These are phyloP conservation scores for Dynastes maya DNA, from an alignment of 2,888 invertebrate species.

Conservation along the genomic window DNA sequence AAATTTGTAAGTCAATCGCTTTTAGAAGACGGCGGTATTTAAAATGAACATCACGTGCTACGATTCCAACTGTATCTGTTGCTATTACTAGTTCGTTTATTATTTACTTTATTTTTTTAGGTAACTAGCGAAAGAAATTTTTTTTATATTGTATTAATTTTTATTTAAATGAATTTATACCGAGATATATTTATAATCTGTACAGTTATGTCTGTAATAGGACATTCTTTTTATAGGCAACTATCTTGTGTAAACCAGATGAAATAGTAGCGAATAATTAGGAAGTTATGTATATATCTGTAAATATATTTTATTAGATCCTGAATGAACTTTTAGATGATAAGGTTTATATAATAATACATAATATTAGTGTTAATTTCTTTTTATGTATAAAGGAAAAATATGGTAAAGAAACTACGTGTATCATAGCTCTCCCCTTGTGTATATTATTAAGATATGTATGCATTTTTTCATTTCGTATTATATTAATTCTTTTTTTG, in stretches of 20 bases:
- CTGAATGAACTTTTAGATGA: slow-evolving; percentile 22
- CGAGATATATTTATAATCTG: slow-evolving; percentile 59
- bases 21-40: slow-evolving; percentile 22
- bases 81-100: slow-evolving; percentile 8
- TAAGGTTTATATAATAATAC: slow-evolving; percentile 30
- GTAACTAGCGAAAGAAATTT: slow-evolving; percentile 36
- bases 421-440: slow-evolving; percentile 34
- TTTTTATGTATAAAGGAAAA: slow-evolving; percentile 21
- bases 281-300: slow-evolving; percentile 32
- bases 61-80: slow-evolving; percentile 36
- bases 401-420: slow-evolving; percentile 7
- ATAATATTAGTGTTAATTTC: slow-evolving; percentile 27
- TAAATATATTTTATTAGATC: slow-evolving; percentile 31
- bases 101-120: slow-evolving; percentile 23
- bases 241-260: slow-evolving; percentile 33
- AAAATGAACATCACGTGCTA: slow-evolving; percentile 45
- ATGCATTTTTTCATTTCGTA: slow-evolving; percentile 37
- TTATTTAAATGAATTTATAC: slow-evolving; percentile 54
- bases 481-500: slow-evolving; percentile 24
- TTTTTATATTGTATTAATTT: slow-evolving; percentile 55
- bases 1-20: slow-evolving; percentile 1
- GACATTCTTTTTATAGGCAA: slow-evolving; percentile 51
- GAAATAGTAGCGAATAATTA: slow-evolving; percentile 27
- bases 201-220: slow-evolving; percentile 54
- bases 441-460: slow-evolving; percentile 40